Evolutionary conservation across 2,113 vertebrate genomes (phyloP), one percentile per base, ranked within the genome.

Genomic region (Malurus alboscapulatus): DNA sequence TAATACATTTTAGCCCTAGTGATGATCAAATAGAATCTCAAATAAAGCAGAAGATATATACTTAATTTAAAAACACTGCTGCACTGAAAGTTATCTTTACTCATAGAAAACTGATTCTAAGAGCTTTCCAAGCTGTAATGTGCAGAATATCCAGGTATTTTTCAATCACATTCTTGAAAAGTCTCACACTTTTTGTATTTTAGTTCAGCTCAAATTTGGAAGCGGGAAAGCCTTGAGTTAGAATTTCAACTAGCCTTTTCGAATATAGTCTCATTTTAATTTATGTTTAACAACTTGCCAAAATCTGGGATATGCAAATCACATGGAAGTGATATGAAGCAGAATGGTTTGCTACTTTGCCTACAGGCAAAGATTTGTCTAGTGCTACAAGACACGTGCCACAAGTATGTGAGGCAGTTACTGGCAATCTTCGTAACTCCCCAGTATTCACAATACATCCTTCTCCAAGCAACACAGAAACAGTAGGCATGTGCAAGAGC

Each of bases 361-460:
- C 67, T 32, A 30, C 11, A 65, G 38, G 9, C 18, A 63, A 48
- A 48, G 17, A 51, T 32, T 19, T 45, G 7, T 36, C 30, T 25
- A n/a, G 9, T 20, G 32, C 65, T 69, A 40, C 22, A 71, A 57
- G n/a, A 14, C 9, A 14, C 0, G 2, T 12, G 32, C 15, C 54
- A 47, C 19, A 47, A 11, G 47, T 18, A 27, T 0, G 0, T 6
- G 9, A 77, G 16, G 12, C 47, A 77, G 27, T 7, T 45, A 55
- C 25, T 26, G 14, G 6, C 19, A 6, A 17, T 45, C 10, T 58
- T 80, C 55, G 22, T 55, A 21, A 7, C 40, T 14, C 14, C 11
- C 17, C 32, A 36, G 34, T 17, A 78, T 6, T 22, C 55, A 59
- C 24, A 50, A 54, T 0, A 50, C 8, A 79, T 7, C 21, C 50